Evolutionary conservation across 2,797 vertebrate species (phyloP).

Genomic region (Prionace glauca): DNA sequence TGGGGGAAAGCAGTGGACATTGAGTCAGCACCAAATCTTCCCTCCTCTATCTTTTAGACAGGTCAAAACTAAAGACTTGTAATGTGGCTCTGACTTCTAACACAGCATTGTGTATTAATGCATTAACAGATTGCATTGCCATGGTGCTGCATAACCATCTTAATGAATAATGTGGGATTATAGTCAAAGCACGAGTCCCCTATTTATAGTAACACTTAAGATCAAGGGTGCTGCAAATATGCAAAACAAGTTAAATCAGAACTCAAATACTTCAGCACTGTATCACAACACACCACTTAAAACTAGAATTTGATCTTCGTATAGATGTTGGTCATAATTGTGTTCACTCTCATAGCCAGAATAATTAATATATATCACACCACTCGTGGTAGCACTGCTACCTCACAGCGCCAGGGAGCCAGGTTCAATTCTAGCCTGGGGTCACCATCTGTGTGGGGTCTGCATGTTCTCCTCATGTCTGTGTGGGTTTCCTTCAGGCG

Average conservation of each 20-base stretch:
- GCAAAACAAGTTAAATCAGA: constrained; percentile 26
- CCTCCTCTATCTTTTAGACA: not conserved
- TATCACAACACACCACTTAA: not conserved
- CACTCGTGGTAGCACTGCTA: not conserved
- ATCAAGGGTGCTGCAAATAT: not conserved
- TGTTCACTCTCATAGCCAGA: not conserved
- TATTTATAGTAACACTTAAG: constrained; percentile 15
- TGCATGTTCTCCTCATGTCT: no score
- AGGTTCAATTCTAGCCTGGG: no score
- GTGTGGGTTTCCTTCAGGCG: no score
- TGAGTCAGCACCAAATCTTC: not conserved
- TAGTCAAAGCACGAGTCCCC: not conserved
- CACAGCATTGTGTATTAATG: not conserved
- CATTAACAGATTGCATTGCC: not conserved
- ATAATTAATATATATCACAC: not conserved
- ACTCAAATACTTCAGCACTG: constrained; percentile 1
- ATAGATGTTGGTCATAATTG: not conserved
- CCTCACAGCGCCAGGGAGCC: no score
- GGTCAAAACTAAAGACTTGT: not conserved
- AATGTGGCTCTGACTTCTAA: not conserved
- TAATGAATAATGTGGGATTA: constrained; percentile 23
- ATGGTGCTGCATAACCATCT: not conserved
- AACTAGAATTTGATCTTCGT: not conserved
- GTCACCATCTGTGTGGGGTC: no score
- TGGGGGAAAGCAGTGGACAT: no score